Evolutionary conservation across 2,113 vertebrate species (phyloP), one percentile per base, ranked within the genome.

Genomic region (Cyphomyrus plagiostoma): DNA sequence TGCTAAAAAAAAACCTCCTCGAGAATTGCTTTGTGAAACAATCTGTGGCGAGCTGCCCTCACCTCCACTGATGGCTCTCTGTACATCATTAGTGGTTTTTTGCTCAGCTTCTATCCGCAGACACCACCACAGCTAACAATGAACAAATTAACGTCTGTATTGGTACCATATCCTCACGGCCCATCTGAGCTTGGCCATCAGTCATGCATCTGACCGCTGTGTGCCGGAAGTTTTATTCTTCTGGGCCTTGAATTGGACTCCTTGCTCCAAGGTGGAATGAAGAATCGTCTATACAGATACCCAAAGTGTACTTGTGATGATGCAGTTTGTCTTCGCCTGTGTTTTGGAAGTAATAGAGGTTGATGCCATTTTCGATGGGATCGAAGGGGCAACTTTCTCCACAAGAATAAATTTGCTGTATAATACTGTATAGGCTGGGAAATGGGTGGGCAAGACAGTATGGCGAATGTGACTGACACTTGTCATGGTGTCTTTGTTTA

Each of bases 401-500:
- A 84, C 39, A 46, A 49, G 2, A 85, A 49, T n/a, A 11, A 15
- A 49, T 85, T 85, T 3, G 42, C n/a, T 30, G 23, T 26, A 53
- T 26, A 10, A 1, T 30, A 1, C 30, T 7, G 35, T 21, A 13
- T 26, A 21, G n/a, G 23, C n/a, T 87, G 50, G 30, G 50, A 26
- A 39, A 26, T 23, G 7, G 15, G 5, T 83, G n/a, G 70, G 23
- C 35, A 1, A 30, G 39, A n/a, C 21, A 26, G 19, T 77, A 39
- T 88, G 49, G 74, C 8, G 26, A 45, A 17, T 58, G 42, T 21
- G 58, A 52, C 35, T 35, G 50, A 74, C 19, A 7, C 21, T 17
- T 39, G 35, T 48, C 35, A 15, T 9, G 35, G 15, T 62, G 42
- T 23, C 9, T 85, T 2, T 91, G 3, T 92, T 86, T 90, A 90